Evolutionary conservation across 2,113 vertebrate species (phyloP), one percentile per base, ranked within the genome.

Genomic region (Carollia perspicillata): DNA sequence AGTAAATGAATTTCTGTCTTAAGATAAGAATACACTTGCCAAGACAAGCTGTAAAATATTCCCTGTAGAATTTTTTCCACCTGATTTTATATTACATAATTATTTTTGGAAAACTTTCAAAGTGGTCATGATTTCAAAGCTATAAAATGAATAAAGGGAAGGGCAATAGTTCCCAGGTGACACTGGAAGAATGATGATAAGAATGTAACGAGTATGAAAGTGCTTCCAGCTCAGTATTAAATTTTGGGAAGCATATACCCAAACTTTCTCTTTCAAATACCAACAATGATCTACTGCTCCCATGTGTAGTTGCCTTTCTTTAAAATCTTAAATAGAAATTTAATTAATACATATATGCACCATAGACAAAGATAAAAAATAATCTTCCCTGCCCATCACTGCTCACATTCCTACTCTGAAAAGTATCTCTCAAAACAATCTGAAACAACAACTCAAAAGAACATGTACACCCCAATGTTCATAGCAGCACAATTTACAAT

Each of bases 81-180:
- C 92, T 74, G 33, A 75, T 93, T 30, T 9, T 71, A 33, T 53
- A 53, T 91, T 77, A 90, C 85, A 20, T 40, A 90, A 90, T 89
- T 94, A 88, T 77, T 93, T 92, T 94, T 91, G 90, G 69, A 96
- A 90, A 71, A 65, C 44, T 65, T 58, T 81, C n/a, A 91, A 79
- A 93, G 35, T 47, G 85, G 33, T 51, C 20, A n/a, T 96, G 44
- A 90, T 77, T 95, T 79, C 53, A 94, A n/a, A 89, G 16, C 1
- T 40, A 28, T 47, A 85, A 75, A 88, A 60, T 55, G 60, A 83
- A 74, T 83, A 51, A 81, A 75, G 0, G 28, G 3, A 71, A 79
- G 23, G 86, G 7, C 13, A 93, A 78, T 4, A 42, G 1, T 74
- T 84, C 60, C 30, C 12, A 66, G 40, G 55, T 81, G 96, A 93